Base-by-base conservation (phyloP, 2,888 invertebrate genomes). In the Protophormia terraenovae region DNA sequence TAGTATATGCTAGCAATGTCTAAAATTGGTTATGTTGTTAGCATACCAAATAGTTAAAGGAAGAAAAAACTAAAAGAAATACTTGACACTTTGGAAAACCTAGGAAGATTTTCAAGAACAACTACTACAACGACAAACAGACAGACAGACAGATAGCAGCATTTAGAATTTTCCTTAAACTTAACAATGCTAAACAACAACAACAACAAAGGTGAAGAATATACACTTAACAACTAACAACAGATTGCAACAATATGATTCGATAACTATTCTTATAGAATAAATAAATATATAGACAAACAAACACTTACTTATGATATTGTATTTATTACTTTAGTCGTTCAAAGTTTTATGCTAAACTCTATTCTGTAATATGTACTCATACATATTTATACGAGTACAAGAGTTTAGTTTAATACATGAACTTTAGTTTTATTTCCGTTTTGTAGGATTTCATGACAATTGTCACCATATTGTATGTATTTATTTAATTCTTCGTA, bases 341-440 rank as follows among this genome's bases (percentile, higher is more conserved):
- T 66, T 22, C n/a, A 16, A 14, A 69, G 16, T 62, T 22, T 35
- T 41, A 10, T 67, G 12, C 24, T 55, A 53, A 73, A 60, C 50
- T 47, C 60, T 72, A 47, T 45, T 47, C 45, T 77, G 29, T 64
- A 24, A 5, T 24, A 35, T 0, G 5, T 64, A 29, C 78, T 85
- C 82, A 82, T 82, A 38, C 82, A 82, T 85, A 78, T 82, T 82
- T 53, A 76, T 76, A 38, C 16, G 32, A 10, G 24, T 55, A 10
- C 12, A n/a, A n/a, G n/a, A n/a, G n/a, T 60, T 7, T 38, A 66
- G 62, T 79, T 72, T 71, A 45, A 22, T 55, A 55, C 69, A 82
- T 81, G 81, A 84, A 84, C 81, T 84, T 84, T 75, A 75, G 69
- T 81, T 85, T 82, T 64, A 78, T 82, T 85, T 85, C 72, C 85